Base-by-base conservation (phyloP, 2,888 invertebrate species). In the Oligia fasciuncula region DNA sequence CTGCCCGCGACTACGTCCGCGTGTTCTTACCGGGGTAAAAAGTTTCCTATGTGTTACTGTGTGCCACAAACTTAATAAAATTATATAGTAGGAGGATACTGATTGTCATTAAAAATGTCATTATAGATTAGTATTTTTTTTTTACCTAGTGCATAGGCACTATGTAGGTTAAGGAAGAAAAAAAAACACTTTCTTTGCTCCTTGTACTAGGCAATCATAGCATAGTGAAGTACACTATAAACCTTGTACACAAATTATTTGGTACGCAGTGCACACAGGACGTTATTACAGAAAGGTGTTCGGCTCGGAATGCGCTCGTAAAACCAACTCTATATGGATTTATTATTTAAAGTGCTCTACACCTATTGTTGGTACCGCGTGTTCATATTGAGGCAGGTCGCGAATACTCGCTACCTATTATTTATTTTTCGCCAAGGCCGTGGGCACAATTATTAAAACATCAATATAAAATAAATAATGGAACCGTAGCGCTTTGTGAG, bases 331-430 rank as follows among this genome's bases (percentile, higher is more conserved):
- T 90, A 93, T 92, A 91, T 93, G 91, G 92, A 94, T 94, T 94
- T 94, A 94, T 95, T 93, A 94, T 94, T 95, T 94, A 95, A 94
- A 94, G 93, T 94, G 93, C 92, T 91, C 91, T 89, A 89, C 91
- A 91, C 92, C 92, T 91, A 94, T 93, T 94, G 94, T 94, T 85
- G 79, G 85, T 86, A 83, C 90, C 90, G 90, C 90, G 91, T 92
- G 92, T 93, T 93, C 92, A 88, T 91, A 92, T 93, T 93, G 91
- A 90, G 91, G 90, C 86, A 90, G 89, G 89, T 90, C 81, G 88
- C 74, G 69, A 79, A 80, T 79, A 86, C 79, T 70, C 71, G 43
- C 69, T 83, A 29, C 29, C 29, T 29, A 82, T 85, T 83, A 83
- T 85, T 81, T 83, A 85, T 76, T 78, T 86, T 72, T 73, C 78